Conservation (phyloP, 2,113 vertebrate genomes). For the Motacilla alba region DNA sequence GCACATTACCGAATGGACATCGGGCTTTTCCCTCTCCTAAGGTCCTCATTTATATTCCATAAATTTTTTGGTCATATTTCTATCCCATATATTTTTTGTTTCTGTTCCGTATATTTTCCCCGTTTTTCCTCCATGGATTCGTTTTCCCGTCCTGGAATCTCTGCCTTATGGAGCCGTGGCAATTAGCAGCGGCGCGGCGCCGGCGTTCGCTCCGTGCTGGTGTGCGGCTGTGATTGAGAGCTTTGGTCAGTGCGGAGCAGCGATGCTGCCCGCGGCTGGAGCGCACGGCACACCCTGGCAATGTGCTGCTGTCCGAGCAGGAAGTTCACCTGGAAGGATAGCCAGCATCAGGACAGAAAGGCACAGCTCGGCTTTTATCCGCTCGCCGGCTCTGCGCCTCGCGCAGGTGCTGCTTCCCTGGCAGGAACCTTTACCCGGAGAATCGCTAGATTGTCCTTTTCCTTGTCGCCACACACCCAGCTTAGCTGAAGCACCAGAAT, state of each 20-base stretch:
- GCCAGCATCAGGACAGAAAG: not conserved
- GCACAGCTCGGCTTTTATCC: not conserved
- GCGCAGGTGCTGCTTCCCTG: not conserved
- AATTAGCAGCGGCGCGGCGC: not conserved
- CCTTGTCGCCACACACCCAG: not conserved
- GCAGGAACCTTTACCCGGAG: rapidly evolving
- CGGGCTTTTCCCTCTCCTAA: not conserved
- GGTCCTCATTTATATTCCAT: not conserved
- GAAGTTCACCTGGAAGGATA: not conserved
- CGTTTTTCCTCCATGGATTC: rapidly evolving
- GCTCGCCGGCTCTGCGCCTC: rapidly evolving
- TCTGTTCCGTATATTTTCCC: rapidly evolving
- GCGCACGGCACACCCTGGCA: not conserved
- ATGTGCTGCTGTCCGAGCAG: not conserved
- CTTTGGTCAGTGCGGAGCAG: not conserved
- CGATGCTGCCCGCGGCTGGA: not conserved
- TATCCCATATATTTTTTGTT: rapidly evolving
- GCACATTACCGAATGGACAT: not conserved
- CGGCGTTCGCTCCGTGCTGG: rapidly evolving
- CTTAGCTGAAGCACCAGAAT: not conserved
- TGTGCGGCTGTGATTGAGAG: not conserved
- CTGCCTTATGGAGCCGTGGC: not conserved
- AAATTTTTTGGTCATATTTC: not conserved
- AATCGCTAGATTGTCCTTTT: not conserved
- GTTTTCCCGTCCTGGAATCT: not conserved